phyloP scores from a whole-genome alignment of 2,888 invertebrate genomes.

The Brachypterus glaber region DNA sequence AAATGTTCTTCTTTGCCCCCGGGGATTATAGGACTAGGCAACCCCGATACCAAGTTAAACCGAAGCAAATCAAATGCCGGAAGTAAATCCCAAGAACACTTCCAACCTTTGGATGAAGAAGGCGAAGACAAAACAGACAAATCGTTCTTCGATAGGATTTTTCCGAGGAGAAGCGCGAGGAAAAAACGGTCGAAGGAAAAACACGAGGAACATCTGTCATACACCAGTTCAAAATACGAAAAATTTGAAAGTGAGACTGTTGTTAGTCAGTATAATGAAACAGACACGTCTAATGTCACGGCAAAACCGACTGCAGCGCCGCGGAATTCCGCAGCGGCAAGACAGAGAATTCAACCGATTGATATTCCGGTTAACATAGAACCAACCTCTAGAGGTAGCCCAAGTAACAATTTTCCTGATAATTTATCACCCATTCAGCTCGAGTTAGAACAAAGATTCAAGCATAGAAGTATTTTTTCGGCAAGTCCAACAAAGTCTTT shows the following conservation, averaged over 20 bases:
- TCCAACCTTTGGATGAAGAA: constrained; percentile 32
- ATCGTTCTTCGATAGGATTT: constrained; percentile 56
- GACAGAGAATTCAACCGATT: constrained; percentile 49
- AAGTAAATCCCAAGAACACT: constrained; percentile 34
- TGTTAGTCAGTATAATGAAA: not conserved
- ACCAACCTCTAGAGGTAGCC: constrained; percentile 19
- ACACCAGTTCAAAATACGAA: constrained; percentile 2
- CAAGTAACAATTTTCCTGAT: constrained; percentile 29
- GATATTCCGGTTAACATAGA: constrained; percentile 42
- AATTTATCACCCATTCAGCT: constrained; percentile 31
- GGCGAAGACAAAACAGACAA: constrained; percentile 46
- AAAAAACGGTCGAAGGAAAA: constrained; percentile 51
- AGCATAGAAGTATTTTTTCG: constrained; percentile 27
- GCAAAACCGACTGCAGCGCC: constrained; percentile 31
- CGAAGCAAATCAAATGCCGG: constrained; percentile 40
- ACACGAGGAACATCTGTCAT: constrained; percentile 11
- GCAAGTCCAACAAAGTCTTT: constrained; percentile 21
- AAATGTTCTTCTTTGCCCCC: constrained; percentile 58
- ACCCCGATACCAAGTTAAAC: constrained; percentile 45
- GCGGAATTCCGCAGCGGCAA: constrained; percentile 42
- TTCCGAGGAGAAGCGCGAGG: constrained; percentile 61
- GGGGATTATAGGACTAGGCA: constrained; percentile 47
- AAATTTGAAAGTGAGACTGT: not conserved
- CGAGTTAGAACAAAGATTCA: constrained; percentile 33
- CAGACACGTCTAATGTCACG: constrained; percentile 9